Base-by-base conservation (phyloP, 2,888 invertebrate genomes). In the Drosophila meridiana region DNA sequence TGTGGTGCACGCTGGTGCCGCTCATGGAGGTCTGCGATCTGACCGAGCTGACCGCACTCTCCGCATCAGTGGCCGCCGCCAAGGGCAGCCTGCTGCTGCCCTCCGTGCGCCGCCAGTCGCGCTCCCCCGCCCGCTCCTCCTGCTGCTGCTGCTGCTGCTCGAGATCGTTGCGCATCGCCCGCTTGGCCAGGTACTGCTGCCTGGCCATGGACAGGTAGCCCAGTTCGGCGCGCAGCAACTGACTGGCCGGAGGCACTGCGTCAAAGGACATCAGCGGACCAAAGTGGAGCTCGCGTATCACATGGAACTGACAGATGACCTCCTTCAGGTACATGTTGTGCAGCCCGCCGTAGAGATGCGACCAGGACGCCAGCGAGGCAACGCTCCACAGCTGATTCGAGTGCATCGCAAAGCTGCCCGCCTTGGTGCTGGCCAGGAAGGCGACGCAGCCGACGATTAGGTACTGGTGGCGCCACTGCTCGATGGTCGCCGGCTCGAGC, bases 341-440 rank as follows among this genome's bases (percentile, higher is more conserved):
- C 20, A 99, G 95, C 20, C 99, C 99, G 73, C 95, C 94, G 93
- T 99, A 99, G 50, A 99, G 97, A 95, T 99, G 99, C 0, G 95
- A 93, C 99, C 99, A 99, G 9, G 95, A 95, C 0, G 96, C 95
- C 2, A 99, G 98, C 3, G 96, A 98, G 92, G 98, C 98, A 62
- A 99, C 97, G 91, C 98, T 98, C 99, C 99, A 99, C 45, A 99
- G 93, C 92, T 99, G 99, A 93, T 99, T 99, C 0, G 99, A 99
- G 94, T 99, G 99, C 93, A 99, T 99, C 38, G 98, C 97, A 95
- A 99, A 99, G 14, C 97, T 98, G 0, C 99, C 99, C 55, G 95
- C 96, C 94, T 99, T 99, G 0, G 87, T 89, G 73, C 96, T 94
- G 85, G 96, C 96, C 79, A 99, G 98, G 91, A 97, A 98, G 87